Percentiles rank a stretch among this genome's conserved stretches.
Conservation (phyloP, 2,888 invertebrate genomes). For the Eupithecia subfuscata region DNA sequence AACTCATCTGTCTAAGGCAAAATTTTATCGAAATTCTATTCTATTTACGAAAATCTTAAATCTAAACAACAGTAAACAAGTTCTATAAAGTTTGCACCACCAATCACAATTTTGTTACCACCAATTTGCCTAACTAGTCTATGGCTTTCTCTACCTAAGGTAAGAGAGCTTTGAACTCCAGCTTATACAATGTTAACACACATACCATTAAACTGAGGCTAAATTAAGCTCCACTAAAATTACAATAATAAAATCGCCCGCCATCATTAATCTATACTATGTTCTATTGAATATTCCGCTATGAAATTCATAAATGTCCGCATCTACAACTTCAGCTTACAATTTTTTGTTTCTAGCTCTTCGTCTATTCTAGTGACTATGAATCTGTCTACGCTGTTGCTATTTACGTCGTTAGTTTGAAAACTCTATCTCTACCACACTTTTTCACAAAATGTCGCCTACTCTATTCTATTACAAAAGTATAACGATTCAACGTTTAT, state of each 20-base stretch:
- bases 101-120: conserved; percentile 71
- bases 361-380: conserved; percentile 73
- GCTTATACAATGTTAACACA: conserved; percentile 47
- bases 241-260: conserved; percentile 72
- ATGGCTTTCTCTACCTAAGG: conserved; percentile 63
- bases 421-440: conserved; percentile 74
- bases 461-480: conserved; percentile 75
- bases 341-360: conserved; percentile 64
- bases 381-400: conserved; percentile 60
- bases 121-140: conserved; percentile 62
- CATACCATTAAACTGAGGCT: conserved; percentile 50
- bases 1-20: conserved; percentile 66
- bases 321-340: conserved; percentile 70
- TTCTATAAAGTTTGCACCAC: conserved; percentile 79
- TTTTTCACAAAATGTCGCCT: conserved; percentile 63
- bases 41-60: conserved; percentile 62
- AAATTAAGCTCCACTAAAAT: conserved; percentile 71
- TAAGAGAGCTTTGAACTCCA: conserved; percentile 42
- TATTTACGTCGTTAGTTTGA: conserved; percentile 64
- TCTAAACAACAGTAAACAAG: conserved; percentile 68
- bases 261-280: conserved; percentile 59
- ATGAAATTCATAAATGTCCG: conserved; percentile 65
- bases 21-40: conserved; percentile 57
- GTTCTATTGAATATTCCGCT: conserved; percentile 70
- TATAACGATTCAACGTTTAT: conserved; percentile 68